Percentiles rank a stretch among this genome's conserved stretches.
Evolutionary conservation across 2,888 invertebrate genomes (phyloP).

Genomic region (Exocentrus adspersus): DNA sequence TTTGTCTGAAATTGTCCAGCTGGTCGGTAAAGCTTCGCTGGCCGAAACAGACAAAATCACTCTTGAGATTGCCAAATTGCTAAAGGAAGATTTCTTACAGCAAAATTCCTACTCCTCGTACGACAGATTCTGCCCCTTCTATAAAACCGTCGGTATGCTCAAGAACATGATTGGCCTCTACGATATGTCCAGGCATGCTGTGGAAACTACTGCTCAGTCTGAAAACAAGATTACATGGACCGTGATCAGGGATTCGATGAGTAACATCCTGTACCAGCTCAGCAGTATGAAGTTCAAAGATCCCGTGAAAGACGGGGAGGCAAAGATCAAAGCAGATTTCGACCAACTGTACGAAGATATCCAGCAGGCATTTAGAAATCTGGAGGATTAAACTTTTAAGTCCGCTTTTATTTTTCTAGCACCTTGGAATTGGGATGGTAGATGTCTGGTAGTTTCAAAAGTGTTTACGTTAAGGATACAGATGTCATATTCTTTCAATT

Average conservation of each 20-base stretch:
- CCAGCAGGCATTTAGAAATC: conserved; percentile 96
- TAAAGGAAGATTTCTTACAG: conserved; percentile 99
- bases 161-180: conserved; percentile 98
- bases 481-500: neutral
- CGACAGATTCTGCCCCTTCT: conserved; percentile 99
- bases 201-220: conserved; percentile 97
- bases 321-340: conserved; percentile 95
- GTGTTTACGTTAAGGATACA: conserved; percentile 4
- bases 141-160: conserved; percentile 99
- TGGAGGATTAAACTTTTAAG: conserved; percentile 86
- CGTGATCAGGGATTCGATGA: conserved; percentile 97
- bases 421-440: conserved; percentile 19
- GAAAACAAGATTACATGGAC: conserved; percentile 99
- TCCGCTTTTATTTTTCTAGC: neutral
- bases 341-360: conserved; percentile 97
- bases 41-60: conserved; percentile 99
- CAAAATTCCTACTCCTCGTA: conserved; percentile 98
- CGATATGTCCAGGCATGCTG: conserved; percentile 97
- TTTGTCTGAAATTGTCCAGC: conserved; percentile 98
- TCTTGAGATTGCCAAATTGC: conserved; percentile 95
- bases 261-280: conserved; percentile 94
- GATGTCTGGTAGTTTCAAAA: conserved; percentile 10
- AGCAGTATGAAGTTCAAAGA: conserved; percentile 99
- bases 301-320: conserved; percentile 97
- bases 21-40: conserved; percentile 98